Conservation (phyloP, 1,140 invertebrate genomes). For the Scaptomyza montana region DNA sequence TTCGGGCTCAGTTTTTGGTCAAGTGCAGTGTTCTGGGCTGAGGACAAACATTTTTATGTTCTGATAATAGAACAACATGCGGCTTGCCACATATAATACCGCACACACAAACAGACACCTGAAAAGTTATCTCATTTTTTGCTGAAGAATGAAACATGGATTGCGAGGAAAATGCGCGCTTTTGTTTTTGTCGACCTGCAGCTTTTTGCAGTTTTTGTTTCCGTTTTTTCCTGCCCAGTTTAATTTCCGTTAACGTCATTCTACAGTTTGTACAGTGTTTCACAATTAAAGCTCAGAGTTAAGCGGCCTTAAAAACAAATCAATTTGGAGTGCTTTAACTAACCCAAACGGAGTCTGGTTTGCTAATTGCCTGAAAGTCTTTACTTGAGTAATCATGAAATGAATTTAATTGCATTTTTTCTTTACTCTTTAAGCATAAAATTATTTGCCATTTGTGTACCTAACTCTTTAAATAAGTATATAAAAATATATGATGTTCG, state of each 20-base stretch:
- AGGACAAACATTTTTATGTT: conserved; percentile 51
- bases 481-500: no score
- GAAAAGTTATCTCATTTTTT: conserved; percentile 29
- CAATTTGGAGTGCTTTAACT: background rate
- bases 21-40: conserved; percentile 52
- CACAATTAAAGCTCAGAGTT: conserved; percentile 3
- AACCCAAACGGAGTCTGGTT: background rate
- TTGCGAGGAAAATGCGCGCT: background rate
- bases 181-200: conserved; percentile 26
- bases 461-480: no score
- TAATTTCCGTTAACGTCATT: conserved; percentile 32
- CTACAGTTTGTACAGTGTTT: conserved; percentile 4
- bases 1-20: conserved; percentile 65
- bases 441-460: no score
- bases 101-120: conserved; percentile 15
- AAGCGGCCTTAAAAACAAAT: background rate
- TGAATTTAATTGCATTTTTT: no score
- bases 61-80: conserved; percentile 53
- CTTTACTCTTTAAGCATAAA: no score
- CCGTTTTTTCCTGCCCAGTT: conserved; percentile 23
- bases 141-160: conserved; percentile 1
- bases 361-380: background rate
- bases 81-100: conserved; percentile 11
- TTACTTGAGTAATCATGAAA: no score
- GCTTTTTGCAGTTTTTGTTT: conserved; percentile 12